Base-by-base conservation (phyloP, 2,888 invertebrate species). In the Phalera bucephala region DNA sequence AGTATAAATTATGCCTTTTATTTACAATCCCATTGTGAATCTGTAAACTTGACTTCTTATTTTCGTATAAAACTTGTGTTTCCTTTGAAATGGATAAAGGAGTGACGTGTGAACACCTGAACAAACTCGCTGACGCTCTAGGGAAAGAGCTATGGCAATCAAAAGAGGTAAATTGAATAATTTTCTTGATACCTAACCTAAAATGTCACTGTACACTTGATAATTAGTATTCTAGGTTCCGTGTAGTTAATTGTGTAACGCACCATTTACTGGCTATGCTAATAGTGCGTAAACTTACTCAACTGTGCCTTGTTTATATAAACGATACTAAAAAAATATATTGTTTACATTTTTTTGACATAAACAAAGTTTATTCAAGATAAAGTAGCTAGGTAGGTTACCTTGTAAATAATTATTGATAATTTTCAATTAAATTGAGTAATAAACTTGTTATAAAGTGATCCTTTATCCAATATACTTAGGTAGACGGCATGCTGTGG, bases 61-160 rank as follows among this genome's bases (percentile, higher is more conserved):
- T 73, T 79, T 70, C 67, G 58, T 74, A 66, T 47, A 59, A 64
- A 64, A 56, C 44, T 63, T 52, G 52, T 56, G 59, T 71, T 54
- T 57, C 68, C 55, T 52, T 52, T 59, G 66, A 63, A 69, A 89
- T 88, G 88, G 85, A 88, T 74, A 86, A 78, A 76, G 81, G 80
- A 61, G 76, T 80, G 62, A 88, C 87, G 37, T 90, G 90, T 70
- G 88, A 89, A 45, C 90, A 90, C 65, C 71, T 90, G 30, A 87
- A 88, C 59, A 86, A 83, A 50, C 65, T 90, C 25, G 72, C 77
- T 39, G 83, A 84, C 43, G 60, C 63, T 38, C 70, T 88, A 11
- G 81, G 70, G 40, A 83, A 82, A 61, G 85, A 90, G 33, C 59
- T 88, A 45, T 90, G 87, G 87, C 80, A 82, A 52, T 63, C 80